Evolutionary conservation across 2,888 invertebrate genomes (phyloP).

Genomic region (Chrysopilus asiliformis): DNA sequence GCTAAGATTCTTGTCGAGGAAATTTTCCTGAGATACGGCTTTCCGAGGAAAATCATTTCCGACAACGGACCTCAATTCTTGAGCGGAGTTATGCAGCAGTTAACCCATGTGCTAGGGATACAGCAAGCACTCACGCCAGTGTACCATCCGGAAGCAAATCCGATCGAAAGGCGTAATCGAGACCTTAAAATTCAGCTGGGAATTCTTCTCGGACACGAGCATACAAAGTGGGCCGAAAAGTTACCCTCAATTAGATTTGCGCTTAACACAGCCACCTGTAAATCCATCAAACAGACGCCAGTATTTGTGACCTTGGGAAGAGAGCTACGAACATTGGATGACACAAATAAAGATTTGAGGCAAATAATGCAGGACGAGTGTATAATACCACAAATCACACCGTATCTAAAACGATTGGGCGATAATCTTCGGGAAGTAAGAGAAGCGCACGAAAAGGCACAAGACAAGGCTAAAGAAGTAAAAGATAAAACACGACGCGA

Average conservation of each 20-base stretch:
- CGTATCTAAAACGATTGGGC: not conserved
- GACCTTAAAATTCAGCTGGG: slow-evolving; percentile 24
- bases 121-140: no score
- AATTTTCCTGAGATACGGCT: slow-evolving; percentile 7
- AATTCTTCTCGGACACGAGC: slow-evolving; percentile 21
- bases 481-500: slow-evolving; percentile 1
- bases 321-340: slow-evolving; percentile 25
- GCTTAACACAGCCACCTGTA: slow-evolving; percentile 24
- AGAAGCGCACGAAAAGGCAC: not conserved
- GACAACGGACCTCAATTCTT: no score
- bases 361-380: slow-evolving; percentile 19
- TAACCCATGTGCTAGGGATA: no score
- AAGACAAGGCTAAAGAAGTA: not conserved
- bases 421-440: not conserved
- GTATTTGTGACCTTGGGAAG: slow-evolving; percentile 27
- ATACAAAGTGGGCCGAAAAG: slow-evolving; percentile 21
- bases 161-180: slow-evolving; percentile 14
- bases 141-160: no score
- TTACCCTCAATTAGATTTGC: slow-evolving; percentile 27
- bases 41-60: no score
- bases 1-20: slow-evolving; percentile 18
- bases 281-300: slow-evolving; percentile 22
- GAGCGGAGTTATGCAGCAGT: no score
- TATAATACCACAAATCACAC: slow-evolving; percentile 13
- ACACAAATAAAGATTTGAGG: slow-evolving; percentile 20